A percentile compares a stretch with the other conserved stretches of the same genome.
Evolutionary conservation across 2,113 vertebrate genomes (phyloP).

Genomic region (Ciconia boyciana): DNA sequence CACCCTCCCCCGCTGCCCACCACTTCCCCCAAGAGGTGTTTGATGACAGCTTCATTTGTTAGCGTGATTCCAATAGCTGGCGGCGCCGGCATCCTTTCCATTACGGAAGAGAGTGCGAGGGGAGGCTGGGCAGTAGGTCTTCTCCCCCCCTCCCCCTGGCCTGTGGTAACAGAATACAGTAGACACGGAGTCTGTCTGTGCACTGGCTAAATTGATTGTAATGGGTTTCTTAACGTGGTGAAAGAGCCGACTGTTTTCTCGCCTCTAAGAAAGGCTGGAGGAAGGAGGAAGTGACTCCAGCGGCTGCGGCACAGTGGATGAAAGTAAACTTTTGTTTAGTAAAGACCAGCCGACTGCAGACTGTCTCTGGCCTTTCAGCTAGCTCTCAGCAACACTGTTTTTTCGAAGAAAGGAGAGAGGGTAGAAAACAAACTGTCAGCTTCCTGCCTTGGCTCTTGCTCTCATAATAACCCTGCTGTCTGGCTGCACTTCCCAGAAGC

Average conservation of each 20-base stretch:
- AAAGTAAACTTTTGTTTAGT: slow-evolving; percentile 71
- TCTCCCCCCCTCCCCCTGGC: slow-evolving; percentile 25
- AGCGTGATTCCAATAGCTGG: slow-evolving; percentile 63
- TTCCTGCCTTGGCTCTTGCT: slow-evolving; percentile 40
- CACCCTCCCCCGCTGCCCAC: slow-evolving; percentile 31
- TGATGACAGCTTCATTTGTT: slow-evolving; percentile 76
- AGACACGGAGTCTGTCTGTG: slow-evolving; percentile 91
- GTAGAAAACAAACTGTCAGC: slow-evolving; percentile 31
- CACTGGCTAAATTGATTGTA: slow-evolving; percentile 89
- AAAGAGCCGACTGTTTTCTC: slow-evolving; percentile 94
- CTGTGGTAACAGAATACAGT: slow-evolving; percentile 88
- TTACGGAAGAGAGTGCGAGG: slow-evolving; percentile 70
- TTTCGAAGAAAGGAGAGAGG: slow-evolving; percentile 35
- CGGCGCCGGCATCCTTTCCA: slow-evolving; percentile 85
- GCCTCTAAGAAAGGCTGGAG: slow-evolving; percentile 80
- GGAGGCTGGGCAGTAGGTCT: slow-evolving; percentile 35
- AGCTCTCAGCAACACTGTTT: slow-evolving; percentile 7
- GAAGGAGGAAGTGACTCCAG: slow-evolving; percentile 81
- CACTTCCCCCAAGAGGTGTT: slow-evolving; percentile 62
- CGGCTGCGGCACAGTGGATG: slow-evolving; percentile 79
- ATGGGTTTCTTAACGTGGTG: slow-evolving; percentile 86
- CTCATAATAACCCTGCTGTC: background rate
- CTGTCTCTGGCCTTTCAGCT: slow-evolving; percentile 39
- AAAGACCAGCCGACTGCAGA: background rate
- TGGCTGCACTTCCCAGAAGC: slow-evolving; percentile 12